Conservation (phyloP, 2,113 vertebrate species). For the Sylvicapra grimmia region DNA sequence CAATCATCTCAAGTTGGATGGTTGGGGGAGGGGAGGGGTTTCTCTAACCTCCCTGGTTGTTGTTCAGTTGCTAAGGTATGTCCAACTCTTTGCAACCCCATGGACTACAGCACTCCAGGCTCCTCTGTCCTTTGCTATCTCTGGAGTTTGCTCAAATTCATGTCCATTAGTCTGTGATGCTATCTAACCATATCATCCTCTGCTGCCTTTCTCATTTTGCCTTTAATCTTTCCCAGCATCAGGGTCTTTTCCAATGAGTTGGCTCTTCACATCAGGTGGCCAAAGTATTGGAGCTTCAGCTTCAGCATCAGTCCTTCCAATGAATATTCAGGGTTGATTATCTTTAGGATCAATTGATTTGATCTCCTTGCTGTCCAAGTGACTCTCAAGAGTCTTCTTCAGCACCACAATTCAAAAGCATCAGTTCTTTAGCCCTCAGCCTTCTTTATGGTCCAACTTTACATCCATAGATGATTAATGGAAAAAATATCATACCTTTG, state of each 20-base stretch:
- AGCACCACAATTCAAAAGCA: background rate
- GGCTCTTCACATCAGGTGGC: background rate
- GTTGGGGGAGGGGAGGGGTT: background rate
- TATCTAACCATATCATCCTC: background rate
- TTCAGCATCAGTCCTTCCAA: background rate
- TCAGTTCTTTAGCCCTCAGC: background rate
- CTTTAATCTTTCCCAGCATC: background rate
- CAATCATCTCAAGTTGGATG: background rate
- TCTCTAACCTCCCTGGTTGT: background rate
- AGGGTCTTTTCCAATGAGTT: background rate
- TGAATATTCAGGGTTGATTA: background rate
- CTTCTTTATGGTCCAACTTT: background rate
- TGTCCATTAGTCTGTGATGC: background rate
- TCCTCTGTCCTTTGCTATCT: background rate
- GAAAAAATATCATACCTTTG: background rate
- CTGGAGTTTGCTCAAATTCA: background rate
- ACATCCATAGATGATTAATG: background rate
- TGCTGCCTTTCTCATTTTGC: background rate
- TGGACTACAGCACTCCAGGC: background rate
- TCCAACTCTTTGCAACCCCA: background rate
- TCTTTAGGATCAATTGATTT: background rate
- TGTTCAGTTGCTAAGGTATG: background rate
- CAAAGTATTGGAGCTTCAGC: background rate
- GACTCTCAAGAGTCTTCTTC: background rate
- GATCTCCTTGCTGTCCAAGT: background rate